Percentiles rank a stretch among this genome's conserved stretches.
phyloP scores from a whole-genome alignment of 2,888 invertebrate species.

The Xanthorhoe designata region DNA sequence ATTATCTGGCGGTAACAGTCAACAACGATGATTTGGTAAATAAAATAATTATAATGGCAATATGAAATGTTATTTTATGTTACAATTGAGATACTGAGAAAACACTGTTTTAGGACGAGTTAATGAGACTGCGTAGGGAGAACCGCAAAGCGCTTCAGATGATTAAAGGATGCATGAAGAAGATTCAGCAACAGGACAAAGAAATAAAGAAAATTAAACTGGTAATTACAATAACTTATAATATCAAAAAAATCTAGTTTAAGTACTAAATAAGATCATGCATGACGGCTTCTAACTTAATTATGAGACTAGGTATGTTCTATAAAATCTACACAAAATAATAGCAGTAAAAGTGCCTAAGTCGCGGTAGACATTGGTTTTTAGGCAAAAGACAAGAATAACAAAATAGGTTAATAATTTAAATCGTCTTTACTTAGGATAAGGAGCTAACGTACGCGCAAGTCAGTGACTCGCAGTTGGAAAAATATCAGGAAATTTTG shows the following conservation, averaged over 20 bases:
- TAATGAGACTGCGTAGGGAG: slow-evolving; percentile 80
- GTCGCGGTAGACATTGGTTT: no score
- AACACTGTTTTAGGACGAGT: slow-evolving; percentile 66
- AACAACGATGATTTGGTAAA: slow-evolving; percentile 73
- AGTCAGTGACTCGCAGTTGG: slow-evolving; percentile 74
- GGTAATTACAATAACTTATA: slow-evolving; percentile 49
- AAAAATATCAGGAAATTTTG: slow-evolving; percentile 79
- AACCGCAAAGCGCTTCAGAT: slow-evolving; percentile 84
- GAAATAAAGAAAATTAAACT: slow-evolving; percentile 79
- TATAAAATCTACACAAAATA: no score
- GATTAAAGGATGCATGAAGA: slow-evolving; percentile 85
- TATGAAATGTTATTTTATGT: neutral
- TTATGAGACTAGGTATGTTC: no score
- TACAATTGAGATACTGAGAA: neutral
- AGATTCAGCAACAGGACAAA: slow-evolving; percentile 82
- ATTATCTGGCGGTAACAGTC: slow-evolving; percentile 68
- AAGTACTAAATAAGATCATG: no score
- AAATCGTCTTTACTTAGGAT: slow-evolving; percentile 55
- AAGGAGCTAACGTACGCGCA: slow-evolving; percentile 75
- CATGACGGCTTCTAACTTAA: neutral
- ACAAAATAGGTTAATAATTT: no score
- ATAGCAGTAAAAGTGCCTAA: no score
- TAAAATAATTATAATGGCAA: slow-evolving; percentile 5
- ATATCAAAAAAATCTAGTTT: neutral
- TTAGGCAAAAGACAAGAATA: neutral